These are phyloP conservation scores for Campoplex capitator DNA, from an alignment of 2,888 invertebrate genomes.

Conservation along the genomic window DNA sequence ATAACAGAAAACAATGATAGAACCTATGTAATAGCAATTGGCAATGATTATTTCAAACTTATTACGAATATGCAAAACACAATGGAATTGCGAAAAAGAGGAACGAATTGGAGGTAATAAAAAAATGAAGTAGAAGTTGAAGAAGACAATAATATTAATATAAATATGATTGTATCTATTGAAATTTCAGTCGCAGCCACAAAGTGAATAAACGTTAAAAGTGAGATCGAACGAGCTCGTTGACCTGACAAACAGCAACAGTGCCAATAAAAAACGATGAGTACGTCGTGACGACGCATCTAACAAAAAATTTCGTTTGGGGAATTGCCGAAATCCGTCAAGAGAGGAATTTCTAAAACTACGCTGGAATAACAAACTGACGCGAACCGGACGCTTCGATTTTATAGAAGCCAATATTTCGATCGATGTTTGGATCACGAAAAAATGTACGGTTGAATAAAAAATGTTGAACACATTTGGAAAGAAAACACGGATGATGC, in stretches of 20 bases:
- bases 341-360: not conserved
- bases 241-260: slow-evolving; percentile 41
- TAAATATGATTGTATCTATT: not conserved
- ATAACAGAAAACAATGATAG: not conserved
- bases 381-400: not conserved
- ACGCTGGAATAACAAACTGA: not conserved
- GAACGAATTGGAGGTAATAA: not conserved
- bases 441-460: not conserved
- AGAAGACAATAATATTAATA: not conserved
- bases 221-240: slow-evolving; percentile 30
- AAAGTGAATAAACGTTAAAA: not conserved
- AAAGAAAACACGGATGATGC: not conserved
- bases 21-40: not conserved
- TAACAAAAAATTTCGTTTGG: not conserved
- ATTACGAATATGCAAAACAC: not conserved
- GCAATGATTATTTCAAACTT: not conserved
- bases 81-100: not conserved
- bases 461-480: slow-evolving; percentile 3
- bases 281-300: slow-evolving; percentile 27
- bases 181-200: not conserved
- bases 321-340: not conserved
- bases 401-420: not conserved
- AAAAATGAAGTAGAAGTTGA: not conserved
- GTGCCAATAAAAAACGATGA: slow-evolving; percentile 23
- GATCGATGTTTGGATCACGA: not conserved